Conservation (phyloP, 2,888 invertebrate genomes). For the Chrysina gloriosa region DNA sequence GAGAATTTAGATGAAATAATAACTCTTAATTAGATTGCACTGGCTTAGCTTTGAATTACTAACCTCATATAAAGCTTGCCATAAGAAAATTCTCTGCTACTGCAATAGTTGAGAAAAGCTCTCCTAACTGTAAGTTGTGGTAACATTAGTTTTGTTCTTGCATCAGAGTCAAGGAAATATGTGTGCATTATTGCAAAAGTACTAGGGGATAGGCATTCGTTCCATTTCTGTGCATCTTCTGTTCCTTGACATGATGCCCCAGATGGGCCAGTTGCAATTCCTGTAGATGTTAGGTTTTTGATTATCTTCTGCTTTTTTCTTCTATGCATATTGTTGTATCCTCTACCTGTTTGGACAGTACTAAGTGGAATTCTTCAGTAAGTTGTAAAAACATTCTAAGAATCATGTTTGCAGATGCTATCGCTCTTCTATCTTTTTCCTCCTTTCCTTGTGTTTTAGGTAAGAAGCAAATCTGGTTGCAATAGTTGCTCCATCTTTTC, state of each 20-base stretch:
- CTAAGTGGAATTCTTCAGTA: conserved; percentile 49
- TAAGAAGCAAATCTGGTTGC: conserved; percentile 46
- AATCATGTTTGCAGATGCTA: conserved; percentile 48
- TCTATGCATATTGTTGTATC: conserved; percentile 53
- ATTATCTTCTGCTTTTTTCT: conserved; percentile 46
- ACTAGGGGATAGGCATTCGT: conserved; percentile 52
- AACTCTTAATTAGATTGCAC: too few relatives aligned
- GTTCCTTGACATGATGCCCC: conserved; percentile 49
- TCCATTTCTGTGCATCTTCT: conserved; percentile 56
- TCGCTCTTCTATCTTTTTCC: conserved; percentile 50
- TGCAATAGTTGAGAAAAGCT: too few relatives aligned
- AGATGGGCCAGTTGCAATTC: conserved; percentile 2
- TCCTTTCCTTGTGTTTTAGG: conserved; percentile 50
- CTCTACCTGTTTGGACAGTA: conserved; percentile 44
- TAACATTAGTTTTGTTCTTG: too few relatives aligned
- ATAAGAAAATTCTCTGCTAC: too few relatives aligned
- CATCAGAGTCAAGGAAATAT: too few relatives aligned
- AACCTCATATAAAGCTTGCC: too few relatives aligned
- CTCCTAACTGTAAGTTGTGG: too few relatives aligned
- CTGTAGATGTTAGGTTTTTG: not conserved
- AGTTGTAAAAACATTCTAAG: conserved; percentile 49
- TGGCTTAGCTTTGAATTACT: too few relatives aligned
- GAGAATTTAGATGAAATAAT: too few relatives aligned
- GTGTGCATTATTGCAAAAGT: conserved; percentile 52
- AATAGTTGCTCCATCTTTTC: too few relatives aligned